These are phyloP conservation scores for Synergus gifuensis DNA, from an alignment of 2,888 invertebrate species.

Conservation along the genomic window DNA sequence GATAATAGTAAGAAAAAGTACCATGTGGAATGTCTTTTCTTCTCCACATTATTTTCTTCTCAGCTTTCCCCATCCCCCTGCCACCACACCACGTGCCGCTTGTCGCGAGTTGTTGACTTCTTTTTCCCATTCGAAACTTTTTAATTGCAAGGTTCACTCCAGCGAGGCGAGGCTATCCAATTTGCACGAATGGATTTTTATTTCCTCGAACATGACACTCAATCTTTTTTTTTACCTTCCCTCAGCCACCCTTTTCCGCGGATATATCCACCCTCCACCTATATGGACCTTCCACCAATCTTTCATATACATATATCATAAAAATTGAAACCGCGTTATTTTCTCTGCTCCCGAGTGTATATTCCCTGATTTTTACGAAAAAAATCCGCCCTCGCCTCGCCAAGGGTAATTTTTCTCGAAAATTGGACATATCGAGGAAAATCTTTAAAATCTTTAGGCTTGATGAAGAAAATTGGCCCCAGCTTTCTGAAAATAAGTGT, in stretches of 20 bases:
- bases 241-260: conserved; percentile 7
- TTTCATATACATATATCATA: neutral
- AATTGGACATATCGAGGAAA: neutral
- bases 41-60: conserved; percentile 21
- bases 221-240: conserved; percentile 10
- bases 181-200: conserved; percentile 70
- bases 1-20: conserved; percentile 10
- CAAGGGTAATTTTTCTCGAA: neutral
- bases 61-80: conserved; percentile 1
- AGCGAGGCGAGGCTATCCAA: conserved; percentile 72
- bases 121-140: conserved; percentile 70
- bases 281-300: neutral
- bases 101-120: conserved; percentile 47
- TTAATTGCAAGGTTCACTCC: conserved; percentile 72
- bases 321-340: conserved; percentile 19
- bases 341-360: neutral
- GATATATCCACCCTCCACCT: neutral
- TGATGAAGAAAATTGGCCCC: no score
- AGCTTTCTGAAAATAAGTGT: no score
- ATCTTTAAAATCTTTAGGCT: no score
- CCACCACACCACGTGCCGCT: conserved; percentile 28
- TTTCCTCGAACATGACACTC: conserved; percentile 63
- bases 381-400: neutral
- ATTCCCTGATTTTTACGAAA: neutral
- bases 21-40: conserved; percentile 41